Evolutionary conservation across 2,113 vertebrate genomes (phyloP).

Genomic region (Pipra filicauda): DNA sequence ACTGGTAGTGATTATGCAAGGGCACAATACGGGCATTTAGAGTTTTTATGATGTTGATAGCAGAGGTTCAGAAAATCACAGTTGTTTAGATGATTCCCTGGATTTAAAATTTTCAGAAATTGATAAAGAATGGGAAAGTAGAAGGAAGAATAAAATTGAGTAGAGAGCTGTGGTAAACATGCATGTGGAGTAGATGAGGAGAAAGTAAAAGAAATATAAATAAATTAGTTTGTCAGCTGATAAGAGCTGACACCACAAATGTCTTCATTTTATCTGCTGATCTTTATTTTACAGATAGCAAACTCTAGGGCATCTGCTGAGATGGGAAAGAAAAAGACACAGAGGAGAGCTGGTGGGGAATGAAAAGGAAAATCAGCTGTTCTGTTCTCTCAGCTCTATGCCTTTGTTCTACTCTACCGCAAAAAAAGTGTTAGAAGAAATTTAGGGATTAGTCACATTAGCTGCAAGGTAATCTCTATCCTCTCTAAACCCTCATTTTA

Average conservation of each 20-base stretch:
- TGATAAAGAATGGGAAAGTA: not conserved
- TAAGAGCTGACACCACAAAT: not conserved
- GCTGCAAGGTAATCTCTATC: not conserved
- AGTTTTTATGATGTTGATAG: not conserved
- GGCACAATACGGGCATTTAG: not conserved
- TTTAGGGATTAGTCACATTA: constrained; percentile 1
- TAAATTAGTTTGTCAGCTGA: not conserved
- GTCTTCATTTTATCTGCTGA: not conserved
- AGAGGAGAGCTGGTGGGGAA: not conserved
- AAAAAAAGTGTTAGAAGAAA: not conserved
- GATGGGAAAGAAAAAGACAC: not conserved
- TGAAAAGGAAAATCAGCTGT: not conserved
- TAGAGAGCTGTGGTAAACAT: not conserved
- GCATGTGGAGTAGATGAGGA: not conserved
- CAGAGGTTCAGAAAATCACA: not conserved
- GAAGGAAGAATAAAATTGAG: not conserved
- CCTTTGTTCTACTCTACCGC: not conserved
- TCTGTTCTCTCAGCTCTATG: not conserved
- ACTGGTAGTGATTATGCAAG: not conserved
- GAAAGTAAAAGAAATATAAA: not conserved
- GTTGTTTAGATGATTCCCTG: not conserved
- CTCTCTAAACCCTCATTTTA: not conserved
- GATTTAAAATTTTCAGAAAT: not conserved
- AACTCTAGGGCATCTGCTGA: not conserved
- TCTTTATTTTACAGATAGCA: not conserved